These are phyloP conservation scores for Caenorhabditis brenneri DNA, from an alignment of 1,140 invertebrate species.

Conservation along the genomic window DNA sequence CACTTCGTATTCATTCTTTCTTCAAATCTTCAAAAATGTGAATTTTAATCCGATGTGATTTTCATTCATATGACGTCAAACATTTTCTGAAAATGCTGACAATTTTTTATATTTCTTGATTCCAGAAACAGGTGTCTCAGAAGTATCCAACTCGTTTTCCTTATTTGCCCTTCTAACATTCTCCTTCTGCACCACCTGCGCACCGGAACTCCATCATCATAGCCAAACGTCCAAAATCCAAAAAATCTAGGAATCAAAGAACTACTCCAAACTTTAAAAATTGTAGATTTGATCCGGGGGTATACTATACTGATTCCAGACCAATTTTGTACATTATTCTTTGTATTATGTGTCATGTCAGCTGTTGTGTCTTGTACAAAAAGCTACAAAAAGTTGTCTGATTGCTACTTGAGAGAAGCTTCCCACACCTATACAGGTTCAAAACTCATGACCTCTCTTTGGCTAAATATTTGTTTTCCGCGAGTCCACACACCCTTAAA, in stretches of 20 bases:
- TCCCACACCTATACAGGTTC: not conserved
- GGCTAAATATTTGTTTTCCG: not conserved
- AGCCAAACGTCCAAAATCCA: not conserved
- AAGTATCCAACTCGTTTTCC: not conserved
- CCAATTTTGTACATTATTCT: too few species aligned
- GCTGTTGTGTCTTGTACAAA: not conserved
- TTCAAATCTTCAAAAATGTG: too few species aligned
- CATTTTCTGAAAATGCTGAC: not conserved
- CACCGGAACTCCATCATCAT: not conserved
- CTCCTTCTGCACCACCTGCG: not conserved
- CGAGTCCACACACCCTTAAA: too few species aligned
- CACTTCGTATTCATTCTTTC: too few species aligned
- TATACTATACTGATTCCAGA: too few species aligned
- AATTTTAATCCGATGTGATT: too few species aligned
- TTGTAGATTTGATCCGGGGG: too few species aligned
- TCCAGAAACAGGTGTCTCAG: not conserved
- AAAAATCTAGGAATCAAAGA: slow-evolving; percentile 4
- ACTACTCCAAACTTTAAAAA: not conserved
- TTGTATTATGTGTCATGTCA: too few species aligned
- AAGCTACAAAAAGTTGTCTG: not conserved
- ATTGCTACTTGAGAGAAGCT: too few species aligned
- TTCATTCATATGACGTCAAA: not conserved
- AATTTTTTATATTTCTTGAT: not conserved
- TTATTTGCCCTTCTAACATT: not conserved
- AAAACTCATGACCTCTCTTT: not conserved